Evolutionary conservation across 2,888 invertebrate genomes (phyloP).

Genomic region (Cheilosia vernalis): DNA sequence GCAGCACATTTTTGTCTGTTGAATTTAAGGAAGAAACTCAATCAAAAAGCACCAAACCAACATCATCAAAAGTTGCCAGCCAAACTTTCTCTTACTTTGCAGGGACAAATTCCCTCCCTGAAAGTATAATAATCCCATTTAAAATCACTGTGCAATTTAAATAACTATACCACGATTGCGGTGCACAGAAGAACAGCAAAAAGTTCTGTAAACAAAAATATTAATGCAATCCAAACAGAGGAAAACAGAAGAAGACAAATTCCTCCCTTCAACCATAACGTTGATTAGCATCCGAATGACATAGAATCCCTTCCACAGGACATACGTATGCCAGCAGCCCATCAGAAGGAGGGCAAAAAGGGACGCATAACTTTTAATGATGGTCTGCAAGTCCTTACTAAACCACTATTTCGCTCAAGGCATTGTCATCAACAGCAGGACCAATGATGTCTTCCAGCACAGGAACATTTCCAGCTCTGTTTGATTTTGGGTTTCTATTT

Average conservation of each 20-base stretch:
- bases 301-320: neutral
- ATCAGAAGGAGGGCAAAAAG: neutral
- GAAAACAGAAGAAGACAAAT: neutral
- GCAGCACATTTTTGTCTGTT: too few relatives aligned
- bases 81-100: neutral
- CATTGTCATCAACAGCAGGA: neutral
- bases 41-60: neutral
- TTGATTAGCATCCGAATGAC: constrained; percentile 16
- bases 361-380: constrained; percentile 63
- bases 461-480: neutral
- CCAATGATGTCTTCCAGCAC: neutral
- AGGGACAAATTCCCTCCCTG: neutral
- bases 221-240: constrained; percentile 17
- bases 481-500: constrained; percentile 3
- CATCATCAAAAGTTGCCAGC: neutral
- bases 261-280: neutral
- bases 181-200: neutral
- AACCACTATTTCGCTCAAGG: constrained; percentile 13
- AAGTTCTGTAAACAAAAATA: constrained; percentile 3
- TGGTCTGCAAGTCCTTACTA: constrained; percentile 43
- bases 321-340: neutral
- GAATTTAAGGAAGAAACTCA: neutral
- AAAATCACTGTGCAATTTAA: constrained; percentile 2
- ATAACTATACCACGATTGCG: neutral
- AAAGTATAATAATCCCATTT: constrained; percentile 14